Evolutionary conservation across 2,797 vertebrate species (phyloP).

Genomic region (Mormyrops boulengeri): DNA sequence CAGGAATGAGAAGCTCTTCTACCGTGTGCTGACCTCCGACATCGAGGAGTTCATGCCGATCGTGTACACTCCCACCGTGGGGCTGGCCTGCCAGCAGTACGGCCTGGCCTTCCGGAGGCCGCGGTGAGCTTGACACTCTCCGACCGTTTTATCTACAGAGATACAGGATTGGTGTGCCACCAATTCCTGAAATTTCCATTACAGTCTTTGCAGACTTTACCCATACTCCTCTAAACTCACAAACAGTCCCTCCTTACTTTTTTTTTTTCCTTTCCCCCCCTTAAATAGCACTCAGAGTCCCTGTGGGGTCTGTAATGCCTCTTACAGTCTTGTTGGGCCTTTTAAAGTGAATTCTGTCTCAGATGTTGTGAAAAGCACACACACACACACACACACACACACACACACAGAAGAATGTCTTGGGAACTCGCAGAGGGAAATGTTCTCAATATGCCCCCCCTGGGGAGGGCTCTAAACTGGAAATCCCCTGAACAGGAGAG

Average conservation of each 20-base stretch:
- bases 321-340: not conserved
- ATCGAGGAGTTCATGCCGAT: slow-evolving; percentile 96
- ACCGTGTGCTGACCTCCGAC: slow-evolving; percentile 86
- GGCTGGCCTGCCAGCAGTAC: slow-evolving; percentile 93
- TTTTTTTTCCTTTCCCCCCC: not conserved
- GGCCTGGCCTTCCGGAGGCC: slow-evolving; percentile 92
- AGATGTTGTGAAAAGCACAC: not conserved
- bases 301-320: not conserved
- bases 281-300: not conserved
- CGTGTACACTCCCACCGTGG: slow-evolving; percentile 92
- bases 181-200: not conserved
- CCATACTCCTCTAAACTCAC: not conserved
- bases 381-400: not conserved
- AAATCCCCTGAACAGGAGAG: slow-evolving; percentile 1
- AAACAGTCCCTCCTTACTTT: not conserved
- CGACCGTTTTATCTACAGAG: not conserved
- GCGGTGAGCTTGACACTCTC: slow-evolving; percentile 63
- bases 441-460: not conserved
- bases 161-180: not conserved
- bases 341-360: not conserved
- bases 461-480: not conserved
- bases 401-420: not conserved
- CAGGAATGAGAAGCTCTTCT: slow-evolving; percentile 97
- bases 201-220: not conserved
- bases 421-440: not conserved